Percentiles rank a stretch among this genome's conserved stretches.
Conservation (phyloP, 2,113 vertebrate species). For the Ptilonorhynchus violaceus region DNA sequence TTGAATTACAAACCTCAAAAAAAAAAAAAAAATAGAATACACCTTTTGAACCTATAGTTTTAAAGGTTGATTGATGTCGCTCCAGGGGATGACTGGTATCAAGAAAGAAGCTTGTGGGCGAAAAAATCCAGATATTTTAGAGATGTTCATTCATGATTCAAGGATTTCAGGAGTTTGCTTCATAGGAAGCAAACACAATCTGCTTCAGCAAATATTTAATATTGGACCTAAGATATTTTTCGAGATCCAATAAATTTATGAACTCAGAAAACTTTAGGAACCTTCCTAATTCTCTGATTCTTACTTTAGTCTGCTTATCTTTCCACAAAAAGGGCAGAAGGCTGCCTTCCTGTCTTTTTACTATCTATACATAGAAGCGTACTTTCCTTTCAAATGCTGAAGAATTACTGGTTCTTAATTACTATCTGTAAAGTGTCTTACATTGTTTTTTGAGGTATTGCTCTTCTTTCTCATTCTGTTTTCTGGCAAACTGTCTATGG, state of each 20-base stretch:
- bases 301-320: neutral
- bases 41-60: neutral
- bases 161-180: neutral
- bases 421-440: neutral
- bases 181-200: neutral
- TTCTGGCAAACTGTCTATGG: neutral
- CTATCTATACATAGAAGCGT: neutral
- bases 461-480: neutral
- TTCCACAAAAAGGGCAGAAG: neutral
- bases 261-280: neutral
- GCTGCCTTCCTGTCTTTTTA: neutral
- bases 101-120: neutral
- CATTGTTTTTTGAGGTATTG: neutral
- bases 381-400: neutral
- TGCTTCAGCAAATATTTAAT: neutral
- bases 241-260: neutral
- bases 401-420: neutral
- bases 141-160: neutral
- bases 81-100: neutral
- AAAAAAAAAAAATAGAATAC: neutral
- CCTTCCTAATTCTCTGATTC: neutral
- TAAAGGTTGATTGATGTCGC: neutral
- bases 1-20: neutral
- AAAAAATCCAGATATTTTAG: neutral
- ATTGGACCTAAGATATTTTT: neutral